phyloP scores from a whole-genome alignment of 1,140 invertebrate genomes.

The Bombus impatiens region DNA sequence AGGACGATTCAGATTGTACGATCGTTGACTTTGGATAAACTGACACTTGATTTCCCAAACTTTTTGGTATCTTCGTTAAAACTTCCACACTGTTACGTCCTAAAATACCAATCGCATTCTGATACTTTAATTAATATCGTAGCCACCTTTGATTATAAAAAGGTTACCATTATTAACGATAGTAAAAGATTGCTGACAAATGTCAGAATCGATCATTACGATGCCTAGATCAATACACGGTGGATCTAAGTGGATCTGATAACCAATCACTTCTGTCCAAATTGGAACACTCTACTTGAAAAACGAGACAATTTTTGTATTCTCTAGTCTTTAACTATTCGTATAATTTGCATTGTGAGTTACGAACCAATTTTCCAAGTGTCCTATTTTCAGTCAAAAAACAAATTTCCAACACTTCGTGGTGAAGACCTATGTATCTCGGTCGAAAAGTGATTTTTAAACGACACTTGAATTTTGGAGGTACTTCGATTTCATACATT shows the following conservation, averaged over 20 bases:
- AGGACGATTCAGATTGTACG: neutral
- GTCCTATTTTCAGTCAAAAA: neutral
- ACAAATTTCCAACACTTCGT: conserved; percentile 17
- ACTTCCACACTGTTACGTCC: neutral
- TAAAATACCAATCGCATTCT: neutral
- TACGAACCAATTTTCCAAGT: neutral
- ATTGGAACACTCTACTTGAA: conserved; percentile 13
- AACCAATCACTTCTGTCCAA: conserved; percentile 7
- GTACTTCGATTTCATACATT: conserved; percentile 19
- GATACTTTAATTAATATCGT: neutral
- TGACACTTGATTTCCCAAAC: neutral
- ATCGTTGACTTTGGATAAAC: conserved; percentile 26
- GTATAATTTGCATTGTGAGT: neutral
- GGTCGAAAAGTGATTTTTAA: conserved; percentile 26
- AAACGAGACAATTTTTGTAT: neutral
- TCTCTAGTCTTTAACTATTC: neutral
- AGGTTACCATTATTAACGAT: conserved; percentile 17
- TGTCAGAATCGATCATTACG: conserved; percentile 24
- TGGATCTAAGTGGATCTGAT: conserved; percentile 23
- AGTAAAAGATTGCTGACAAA: conserved; percentile 32
- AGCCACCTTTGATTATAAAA: too few relatives aligned
- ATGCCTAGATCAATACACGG: conserved; percentile 31
- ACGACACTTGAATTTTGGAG: conserved; percentile 10
- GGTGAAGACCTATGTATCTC: conserved; percentile 17
- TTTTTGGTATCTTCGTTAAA: conserved; percentile 15